These are phyloP conservation scores for Grus americana DNA, from an alignment of 2,113 vertebrate species.

Conservation along the genomic window DNA sequence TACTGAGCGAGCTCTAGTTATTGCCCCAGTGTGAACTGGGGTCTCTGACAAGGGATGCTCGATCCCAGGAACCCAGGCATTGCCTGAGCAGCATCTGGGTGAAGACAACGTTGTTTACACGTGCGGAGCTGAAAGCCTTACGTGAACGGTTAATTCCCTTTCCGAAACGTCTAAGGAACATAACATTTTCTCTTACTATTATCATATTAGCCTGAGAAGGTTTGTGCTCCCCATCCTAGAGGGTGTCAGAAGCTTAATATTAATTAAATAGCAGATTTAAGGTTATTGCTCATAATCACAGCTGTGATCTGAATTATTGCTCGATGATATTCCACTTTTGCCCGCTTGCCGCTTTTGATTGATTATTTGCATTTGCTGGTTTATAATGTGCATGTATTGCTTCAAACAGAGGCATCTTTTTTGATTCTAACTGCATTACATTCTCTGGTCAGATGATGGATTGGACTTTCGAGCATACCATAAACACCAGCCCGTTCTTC, in stretches of 20 bases:
- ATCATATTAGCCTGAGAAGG: not conserved
- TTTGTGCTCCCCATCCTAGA: not conserved
- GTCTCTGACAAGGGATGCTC: not conserved
- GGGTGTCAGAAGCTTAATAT: slow-evolving; percentile 36
- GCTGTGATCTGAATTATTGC: slow-evolving; percentile 55
- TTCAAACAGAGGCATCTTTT: slow-evolving; percentile 3
- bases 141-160: not conserved
- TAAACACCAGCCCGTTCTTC: not conserved
- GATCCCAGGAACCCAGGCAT: not conserved
- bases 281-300: slow-evolving; percentile 43
- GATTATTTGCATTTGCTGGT: slow-evolving; percentile 65
- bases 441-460: slow-evolving; percentile 61
- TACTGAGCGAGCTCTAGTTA: not conserved
- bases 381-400: not conserved
- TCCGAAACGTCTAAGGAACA: not conserved
- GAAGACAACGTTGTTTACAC: not conserved
- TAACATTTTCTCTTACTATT: not conserved
- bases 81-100: not conserved
- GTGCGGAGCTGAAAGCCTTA: not conserved
- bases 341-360: slow-evolving; percentile 15
- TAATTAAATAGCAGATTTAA: slow-evolving; percentile 52
- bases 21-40: not conserved
- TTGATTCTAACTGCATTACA: slow-evolving; percentile 29
- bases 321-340: slow-evolving; percentile 14
- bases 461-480: slow-evolving; percentile 42